Conservation (phyloP, 2,797 vertebrate species). For the Tenualosa thibaudeaui region DNA sequence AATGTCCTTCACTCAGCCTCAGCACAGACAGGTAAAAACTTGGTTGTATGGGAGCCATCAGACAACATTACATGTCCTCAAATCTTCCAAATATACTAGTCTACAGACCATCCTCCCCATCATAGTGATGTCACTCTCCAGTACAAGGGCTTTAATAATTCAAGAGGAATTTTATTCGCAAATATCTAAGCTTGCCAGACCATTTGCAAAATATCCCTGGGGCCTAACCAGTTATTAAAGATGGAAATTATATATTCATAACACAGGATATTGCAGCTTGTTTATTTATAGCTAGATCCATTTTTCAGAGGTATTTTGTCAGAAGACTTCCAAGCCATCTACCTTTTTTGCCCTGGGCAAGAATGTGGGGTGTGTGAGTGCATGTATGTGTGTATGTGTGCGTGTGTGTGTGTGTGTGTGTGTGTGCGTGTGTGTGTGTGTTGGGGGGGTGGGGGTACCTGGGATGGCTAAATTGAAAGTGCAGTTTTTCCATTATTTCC, state of each 20-base stretch:
- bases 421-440: background rate
- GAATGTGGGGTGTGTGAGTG: constrained; percentile 46
- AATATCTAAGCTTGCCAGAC: constrained; percentile 81
- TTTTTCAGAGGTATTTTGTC: constrained; percentile 86
- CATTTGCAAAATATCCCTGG: constrained; percentile 80
- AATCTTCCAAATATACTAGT: constrained; percentile 26
- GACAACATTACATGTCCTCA: background rate
- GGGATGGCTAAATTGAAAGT: constrained; percentile 78
- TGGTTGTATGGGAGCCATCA: background rate
- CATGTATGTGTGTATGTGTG: background rate
- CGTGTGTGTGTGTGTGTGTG: no score
- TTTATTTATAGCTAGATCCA: constrained; percentile 93
- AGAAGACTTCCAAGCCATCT: constrained; percentile 84
- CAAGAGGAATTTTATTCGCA: constrained; percentile 75
- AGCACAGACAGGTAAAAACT: background rate
- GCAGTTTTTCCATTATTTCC: constrained; percentile 77
- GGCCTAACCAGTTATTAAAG: constrained; percentile 88
- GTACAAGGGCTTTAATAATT: constrained; percentile 75
- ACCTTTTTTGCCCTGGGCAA: constrained; percentile 78
- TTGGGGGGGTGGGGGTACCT: constrained; percentile 1
- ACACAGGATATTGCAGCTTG: constrained; percentile 91
- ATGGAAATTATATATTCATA: constrained; percentile 95
- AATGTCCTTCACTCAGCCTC: background rate
- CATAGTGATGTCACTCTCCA: constrained; percentile 52
- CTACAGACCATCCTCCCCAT: constrained; percentile 53